Evolutionary conservation across 2,113 vertebrate genomes (phyloP), one percentile per base, ranked within the genome.

Genomic region (Polypterus bichir): DNA sequence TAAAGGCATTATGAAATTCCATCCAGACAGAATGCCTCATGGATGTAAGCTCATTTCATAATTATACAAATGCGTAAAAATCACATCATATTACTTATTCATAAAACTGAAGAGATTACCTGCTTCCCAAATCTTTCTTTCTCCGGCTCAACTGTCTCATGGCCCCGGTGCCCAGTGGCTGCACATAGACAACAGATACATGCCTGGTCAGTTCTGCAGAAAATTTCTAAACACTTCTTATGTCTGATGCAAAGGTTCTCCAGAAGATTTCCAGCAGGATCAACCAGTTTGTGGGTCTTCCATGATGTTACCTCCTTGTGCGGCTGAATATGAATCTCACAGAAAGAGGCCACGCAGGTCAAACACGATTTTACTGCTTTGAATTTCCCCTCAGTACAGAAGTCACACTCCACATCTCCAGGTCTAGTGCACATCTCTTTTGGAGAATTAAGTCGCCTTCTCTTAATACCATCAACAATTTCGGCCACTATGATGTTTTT

Each of bases 311-410:
- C 54, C 4, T 47, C n/a, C 7, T 58, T 55, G 63, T 72, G 70
- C 1, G 65, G 65, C 54, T 46, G 11, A 9, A 70, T 27, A 63
- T 72, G 70, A 8, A 2, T 47, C 44, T 46, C 44, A 59, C 81
- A 82, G 64, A 76, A 83, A 1, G 80, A 81, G 8, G 3, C 10
- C 63, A 65, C 67, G 59, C 80, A 82, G 7, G 65, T 48, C 10
- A 77, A 57, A 27, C 80, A 83, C 0, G 78, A 81, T 70, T 72
- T 76, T 1, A 73, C 59, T 0, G 76, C 68, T 0, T 9, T 7
- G 0, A 4, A 0, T 3, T 47, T 49, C 45, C 6, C 7, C 1
- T 9, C 66, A 0, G 54, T 4, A 46, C 70, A 71, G 47, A 65
- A 61, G 9, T 66, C 64, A n/a, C 70, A 71, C 59, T 61, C 49